phyloP scores from a whole-genome alignment of 2,888 invertebrate species.

The Sinopyrophorus schimmeli region DNA sequence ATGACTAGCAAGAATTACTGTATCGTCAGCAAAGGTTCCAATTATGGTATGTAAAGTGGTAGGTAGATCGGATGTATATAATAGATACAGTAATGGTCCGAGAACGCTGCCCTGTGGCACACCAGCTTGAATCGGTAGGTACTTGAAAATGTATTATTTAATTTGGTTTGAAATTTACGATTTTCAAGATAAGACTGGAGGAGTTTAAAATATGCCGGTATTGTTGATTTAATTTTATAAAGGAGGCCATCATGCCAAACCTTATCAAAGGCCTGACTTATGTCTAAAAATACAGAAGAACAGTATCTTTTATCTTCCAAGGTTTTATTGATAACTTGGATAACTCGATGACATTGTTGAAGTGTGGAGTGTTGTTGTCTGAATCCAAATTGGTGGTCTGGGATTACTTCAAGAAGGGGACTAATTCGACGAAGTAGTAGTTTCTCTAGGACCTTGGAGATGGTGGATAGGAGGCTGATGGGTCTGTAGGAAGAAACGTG shows the following conservation, averaged over 20 bases:
- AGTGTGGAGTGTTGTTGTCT: too few species aligned
- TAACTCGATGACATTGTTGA: not conserved
- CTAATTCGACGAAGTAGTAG: not conserved
- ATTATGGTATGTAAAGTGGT: conserved; percentile 1
- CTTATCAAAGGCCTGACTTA: conserved; percentile 1
- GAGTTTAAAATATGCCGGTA: not conserved
- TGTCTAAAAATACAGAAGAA: not conserved
- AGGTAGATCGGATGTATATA: conserved; percentile 30
- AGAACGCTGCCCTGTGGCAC: not conserved
- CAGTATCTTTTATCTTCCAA: conserved; percentile 1
- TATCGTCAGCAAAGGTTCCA: too few species aligned
- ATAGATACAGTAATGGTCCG: not conserved
- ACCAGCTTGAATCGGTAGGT: not conserved
- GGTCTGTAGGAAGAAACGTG: conserved; percentile 4
- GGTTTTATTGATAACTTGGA: conserved; percentile 1
- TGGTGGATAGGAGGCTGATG: not conserved
- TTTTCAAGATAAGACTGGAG: not conserved
- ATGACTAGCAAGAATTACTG: not conserved
- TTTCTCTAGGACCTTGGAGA: not conserved
- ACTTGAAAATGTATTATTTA: not conserved
- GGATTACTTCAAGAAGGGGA: not conserved
- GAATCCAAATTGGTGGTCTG: not conserved
- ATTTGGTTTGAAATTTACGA: not conserved
- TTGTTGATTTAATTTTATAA: not conserved
- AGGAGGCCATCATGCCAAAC: conserved; percentile 1